Percentiles rank a stretch among this genome's conserved stretches.
These are phyloP conservation scores for Teinopalpus imperialis DNA, from an alignment of 2,888 invertebrate genomes.

Conservation along the genomic window DNA sequence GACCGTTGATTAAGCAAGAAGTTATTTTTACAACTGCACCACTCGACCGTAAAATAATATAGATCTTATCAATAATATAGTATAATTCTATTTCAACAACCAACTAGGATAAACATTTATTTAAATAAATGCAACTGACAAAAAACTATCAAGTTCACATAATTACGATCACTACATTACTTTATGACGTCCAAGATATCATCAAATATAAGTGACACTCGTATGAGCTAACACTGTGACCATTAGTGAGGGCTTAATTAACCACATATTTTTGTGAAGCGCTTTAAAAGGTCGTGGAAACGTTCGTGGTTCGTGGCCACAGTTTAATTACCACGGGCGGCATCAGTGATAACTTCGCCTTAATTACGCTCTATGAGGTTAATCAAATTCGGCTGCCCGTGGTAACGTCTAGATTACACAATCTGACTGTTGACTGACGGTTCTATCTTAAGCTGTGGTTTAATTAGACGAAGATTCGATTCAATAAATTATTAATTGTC, in stretches of 20 bases:
- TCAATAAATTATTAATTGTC: too few species aligned
- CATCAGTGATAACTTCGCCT: slow-evolving; percentile 33
- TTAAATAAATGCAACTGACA: too few species aligned
- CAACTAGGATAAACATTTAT: too few species aligned
- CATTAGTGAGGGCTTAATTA: slow-evolving; percentile 15
- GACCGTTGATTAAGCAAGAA: too few species aligned
- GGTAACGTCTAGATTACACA: slow-evolving; percentile 34
- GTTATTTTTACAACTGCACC: too few species aligned
- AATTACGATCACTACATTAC: too few species aligned
- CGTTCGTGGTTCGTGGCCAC: neutral
- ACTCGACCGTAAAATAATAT: too few species aligned
- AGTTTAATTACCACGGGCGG: slow-evolving; percentile 12
- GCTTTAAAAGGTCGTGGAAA: slow-evolving; percentile 1
- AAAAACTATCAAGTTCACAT: too few species aligned
- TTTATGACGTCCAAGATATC: too few species aligned
- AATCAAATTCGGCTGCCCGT: slow-evolving; percentile 35
- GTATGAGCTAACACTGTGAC: neutral
- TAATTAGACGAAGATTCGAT: neutral
- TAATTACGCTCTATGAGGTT: slow-evolving; percentile 38
- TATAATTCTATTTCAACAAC: too few species aligned
- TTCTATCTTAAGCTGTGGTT: neutral
- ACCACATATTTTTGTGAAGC: slow-evolving; percentile 13
- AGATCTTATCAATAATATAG: too few species aligned
- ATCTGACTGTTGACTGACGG: slow-evolving; percentile 32
- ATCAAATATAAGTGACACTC: too few species aligned